Evolutionary conservation across 2,888 invertebrate genomes (phyloP), one percentile per base, ranked within the genome.

Genomic region (Dichetophora obliterata): DNA sequence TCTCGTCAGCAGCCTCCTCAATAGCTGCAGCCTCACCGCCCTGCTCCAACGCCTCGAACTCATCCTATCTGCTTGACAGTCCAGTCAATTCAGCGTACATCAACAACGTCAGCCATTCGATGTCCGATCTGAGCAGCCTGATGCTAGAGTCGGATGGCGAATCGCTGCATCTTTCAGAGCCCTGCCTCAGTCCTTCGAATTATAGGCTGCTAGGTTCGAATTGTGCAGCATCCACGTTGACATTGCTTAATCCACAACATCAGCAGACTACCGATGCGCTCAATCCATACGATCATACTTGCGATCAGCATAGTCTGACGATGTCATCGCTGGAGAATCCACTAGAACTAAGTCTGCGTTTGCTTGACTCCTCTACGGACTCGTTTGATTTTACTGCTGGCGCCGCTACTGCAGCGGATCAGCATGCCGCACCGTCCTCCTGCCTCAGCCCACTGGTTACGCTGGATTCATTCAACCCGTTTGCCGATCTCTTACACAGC

Each of bases 61-160:
- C 80, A 8, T 81, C 82, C 61, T 79, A 82, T 73, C 24, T 59
- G 72, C 82, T 63, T 59, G 84, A 85, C 69, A 82, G 81, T 61
- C 52, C 54, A 5, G 57, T 71, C 0, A 76, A 74, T 19, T 59
- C 75, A 34, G 75, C 48, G 14, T 74, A 70, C 69, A 72, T 74
- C 6, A 80, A 82, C 22, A 82, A 81, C 50, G 82, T 78, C 19
- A 81, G 80, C 75, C 82, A 71, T 71, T 86, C 79, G 0, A 81
- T 87, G 70, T 84, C 84, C n/a, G 87, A 87, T 63, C 81, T 88
- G 43, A 87, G 85, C 34, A 85, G 81, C 52, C 79, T 88, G 79
- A 82, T 87, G 50, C 85, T 92, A 77, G 92, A 92, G 81, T 92
- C 92, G 16, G 92, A 93, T 83, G 92, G 91, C 6, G 92, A 92